Conservation (phyloP, 2,888 invertebrate genomes). For the Rhopalosiphum nymphaeae region DNA sequence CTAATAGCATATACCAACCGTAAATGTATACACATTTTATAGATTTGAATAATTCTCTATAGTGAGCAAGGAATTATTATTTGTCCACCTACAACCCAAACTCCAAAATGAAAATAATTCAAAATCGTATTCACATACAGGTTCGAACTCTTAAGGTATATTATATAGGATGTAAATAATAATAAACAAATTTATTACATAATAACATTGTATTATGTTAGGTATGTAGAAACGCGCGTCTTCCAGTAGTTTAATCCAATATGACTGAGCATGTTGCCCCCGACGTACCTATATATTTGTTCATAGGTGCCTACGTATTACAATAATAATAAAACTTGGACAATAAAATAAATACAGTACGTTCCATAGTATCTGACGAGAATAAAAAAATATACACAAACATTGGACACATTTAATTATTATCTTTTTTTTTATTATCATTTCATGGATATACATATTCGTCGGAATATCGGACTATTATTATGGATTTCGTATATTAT, state of each 20-base stretch:
- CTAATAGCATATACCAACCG: neutral
- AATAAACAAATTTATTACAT: neutral
- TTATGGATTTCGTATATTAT: neutral
- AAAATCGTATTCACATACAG: neutral
- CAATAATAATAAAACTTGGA: slow-evolving; percentile 3
- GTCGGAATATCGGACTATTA: neutral
- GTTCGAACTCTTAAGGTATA: neutral
- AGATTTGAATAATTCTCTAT: neutral
- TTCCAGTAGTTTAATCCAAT: neutral
- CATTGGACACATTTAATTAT: slow-evolving; percentile 12
- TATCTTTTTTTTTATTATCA: neutral
- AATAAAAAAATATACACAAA: neutral
- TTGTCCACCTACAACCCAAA: slow-evolving; percentile 7
- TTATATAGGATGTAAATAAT: neutral
- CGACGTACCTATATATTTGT: neutral
- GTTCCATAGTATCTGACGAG: neutral
- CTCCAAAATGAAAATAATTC: neutral
- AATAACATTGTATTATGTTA: neutral
- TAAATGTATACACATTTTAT: neutral
- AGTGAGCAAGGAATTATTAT: neutral
- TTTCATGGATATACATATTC: neutral
- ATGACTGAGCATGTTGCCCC: neutral
- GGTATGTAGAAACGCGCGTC: neutral
- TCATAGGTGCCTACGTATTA: neutral
- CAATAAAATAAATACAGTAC: neutral